phyloP scores from a whole-genome alignment of 2,888 invertebrate genomes.

The Lepas anatifera region DNA sequence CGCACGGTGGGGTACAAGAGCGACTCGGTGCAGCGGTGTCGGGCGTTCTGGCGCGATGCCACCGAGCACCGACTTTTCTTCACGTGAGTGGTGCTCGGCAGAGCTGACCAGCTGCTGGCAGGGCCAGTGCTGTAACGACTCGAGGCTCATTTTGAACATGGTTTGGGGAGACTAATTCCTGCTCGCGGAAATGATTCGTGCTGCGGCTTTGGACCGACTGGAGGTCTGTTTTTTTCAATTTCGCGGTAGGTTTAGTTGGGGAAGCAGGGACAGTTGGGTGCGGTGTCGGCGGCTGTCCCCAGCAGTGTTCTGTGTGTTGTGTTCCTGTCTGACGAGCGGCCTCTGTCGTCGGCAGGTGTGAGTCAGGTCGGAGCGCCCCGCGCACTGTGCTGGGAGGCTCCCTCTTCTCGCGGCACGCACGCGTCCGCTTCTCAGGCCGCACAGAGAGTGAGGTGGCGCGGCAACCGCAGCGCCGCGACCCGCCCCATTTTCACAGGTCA shows the following conservation, averaged over 20 bases:
- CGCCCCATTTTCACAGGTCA: neutral
- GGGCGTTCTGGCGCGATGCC: slow-evolving; percentile 94
- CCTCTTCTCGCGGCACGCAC: slow-evolving; percentile 25
- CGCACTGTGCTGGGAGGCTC: slow-evolving; percentile 24
- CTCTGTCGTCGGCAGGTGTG: too few species aligned
- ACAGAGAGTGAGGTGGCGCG: slow-evolving; percentile 25
- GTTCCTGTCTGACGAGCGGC: too few species aligned
- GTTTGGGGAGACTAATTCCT: too few species aligned
- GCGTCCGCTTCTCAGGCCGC: slow-evolving; percentile 25
- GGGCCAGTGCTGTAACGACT: too few species aligned
- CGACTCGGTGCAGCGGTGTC: slow-evolving; percentile 77
- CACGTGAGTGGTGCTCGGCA: slow-evolving; percentile 52
- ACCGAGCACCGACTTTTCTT: slow-evolving; percentile 97
- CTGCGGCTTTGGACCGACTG: too few species aligned
- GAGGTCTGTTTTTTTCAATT: too few species aligned
- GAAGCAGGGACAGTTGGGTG: too few species aligned
- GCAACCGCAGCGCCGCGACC: slow-evolving; percentile 13
- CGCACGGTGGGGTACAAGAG: slow-evolving; percentile 93
- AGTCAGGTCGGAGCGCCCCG: neutral
- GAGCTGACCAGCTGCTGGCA: too few species aligned
- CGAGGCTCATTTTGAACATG: too few species aligned
- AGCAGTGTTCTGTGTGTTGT: neutral
- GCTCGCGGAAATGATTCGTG: too few species aligned
- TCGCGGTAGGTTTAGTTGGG: too few species aligned
- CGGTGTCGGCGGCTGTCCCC: neutral